Evolutionary conservation across 2,888 invertebrate species (phyloP).

Genomic region (Archaeoteleia sp.): DNA sequence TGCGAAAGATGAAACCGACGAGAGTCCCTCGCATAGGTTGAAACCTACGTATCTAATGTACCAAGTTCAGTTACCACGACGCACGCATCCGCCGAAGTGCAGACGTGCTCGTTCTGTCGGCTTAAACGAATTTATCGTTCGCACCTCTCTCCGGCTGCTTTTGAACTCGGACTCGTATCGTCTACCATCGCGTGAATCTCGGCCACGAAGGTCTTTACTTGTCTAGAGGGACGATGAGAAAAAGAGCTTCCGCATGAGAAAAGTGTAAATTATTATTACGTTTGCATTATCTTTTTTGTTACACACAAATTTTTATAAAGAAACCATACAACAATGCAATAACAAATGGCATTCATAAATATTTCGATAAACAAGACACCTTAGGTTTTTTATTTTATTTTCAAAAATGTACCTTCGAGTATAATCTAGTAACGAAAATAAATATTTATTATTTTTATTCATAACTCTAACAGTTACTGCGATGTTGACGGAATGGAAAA

Average conservation of each 20-base stretch:
- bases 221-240: neutral
- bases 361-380: too few species aligned
- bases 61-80: slow-evolving; percentile 30
- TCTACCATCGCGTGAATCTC: slow-evolving; percentile 14
- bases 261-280: neutral
- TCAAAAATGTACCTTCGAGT: too few species aligned
- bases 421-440: too few species aligned
- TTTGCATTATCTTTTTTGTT: too few species aligned
- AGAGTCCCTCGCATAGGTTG: slow-evolving; percentile 19
- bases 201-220: slow-evolving; percentile 11
- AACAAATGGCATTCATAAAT: too few species aligned
- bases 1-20: slow-evolving; percentile 14
- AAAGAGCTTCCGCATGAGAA: neutral
- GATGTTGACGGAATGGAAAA: too few species aligned
- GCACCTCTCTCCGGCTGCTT: slow-evolving; percentile 16
- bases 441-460: too few species aligned
- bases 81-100: slow-evolving; percentile 37
- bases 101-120: slow-evolving; percentile 37
- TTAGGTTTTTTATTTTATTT: too few species aligned
- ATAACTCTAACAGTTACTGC: too few species aligned
- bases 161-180: slow-evolving; percentile 5
- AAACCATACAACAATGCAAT: too few species aligned
- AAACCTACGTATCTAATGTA: slow-evolving; percentile 33
- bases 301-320: too few species aligned
- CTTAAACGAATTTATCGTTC: slow-evolving; percentile 38